These are phyloP conservation scores for Lamprotornis superbus DNA, from an alignment of 2,113 vertebrate species.

Conservation along the genomic window DNA sequence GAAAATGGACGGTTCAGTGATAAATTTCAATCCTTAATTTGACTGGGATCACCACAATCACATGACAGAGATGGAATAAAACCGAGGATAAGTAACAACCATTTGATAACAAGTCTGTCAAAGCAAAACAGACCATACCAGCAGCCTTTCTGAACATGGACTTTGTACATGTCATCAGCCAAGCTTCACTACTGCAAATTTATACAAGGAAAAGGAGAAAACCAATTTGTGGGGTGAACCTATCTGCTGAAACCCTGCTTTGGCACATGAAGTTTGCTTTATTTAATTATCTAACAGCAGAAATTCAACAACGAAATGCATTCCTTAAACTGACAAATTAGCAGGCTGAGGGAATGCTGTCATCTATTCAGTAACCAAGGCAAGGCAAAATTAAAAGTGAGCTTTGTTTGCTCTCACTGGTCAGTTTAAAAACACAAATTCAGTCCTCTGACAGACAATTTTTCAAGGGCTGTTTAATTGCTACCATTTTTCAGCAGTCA, in stretches of 20 bases:
- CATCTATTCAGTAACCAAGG: background rate
- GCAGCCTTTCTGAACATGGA: background rate
- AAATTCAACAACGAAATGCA: background rate
- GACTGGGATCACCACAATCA: background rate
- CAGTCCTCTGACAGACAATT: slow-evolving; percentile 17
- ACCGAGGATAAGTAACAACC: background rate
- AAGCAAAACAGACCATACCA: background rate
- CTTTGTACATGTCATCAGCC: background rate
- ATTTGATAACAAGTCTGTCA: background rate
- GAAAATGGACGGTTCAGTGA: background rate
- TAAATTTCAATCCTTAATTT: background rate
- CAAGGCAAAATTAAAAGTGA: background rate
- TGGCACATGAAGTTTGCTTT: background rate
- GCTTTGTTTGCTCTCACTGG: background rate
- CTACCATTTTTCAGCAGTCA: background rate
- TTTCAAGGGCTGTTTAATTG: slow-evolving; percentile 29
- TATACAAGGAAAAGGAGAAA: background rate
- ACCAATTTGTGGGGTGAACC: background rate
- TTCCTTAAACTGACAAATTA: background rate
- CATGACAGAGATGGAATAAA: background rate
- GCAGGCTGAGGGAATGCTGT: background rate
- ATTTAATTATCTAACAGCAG: background rate
- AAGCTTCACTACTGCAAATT: background rate
- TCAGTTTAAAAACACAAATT: background rate
- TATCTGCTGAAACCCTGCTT: background rate